Base-by-base conservation (phyloP, 2,888 invertebrate genomes). In the Acronicta aceris region DNA sequence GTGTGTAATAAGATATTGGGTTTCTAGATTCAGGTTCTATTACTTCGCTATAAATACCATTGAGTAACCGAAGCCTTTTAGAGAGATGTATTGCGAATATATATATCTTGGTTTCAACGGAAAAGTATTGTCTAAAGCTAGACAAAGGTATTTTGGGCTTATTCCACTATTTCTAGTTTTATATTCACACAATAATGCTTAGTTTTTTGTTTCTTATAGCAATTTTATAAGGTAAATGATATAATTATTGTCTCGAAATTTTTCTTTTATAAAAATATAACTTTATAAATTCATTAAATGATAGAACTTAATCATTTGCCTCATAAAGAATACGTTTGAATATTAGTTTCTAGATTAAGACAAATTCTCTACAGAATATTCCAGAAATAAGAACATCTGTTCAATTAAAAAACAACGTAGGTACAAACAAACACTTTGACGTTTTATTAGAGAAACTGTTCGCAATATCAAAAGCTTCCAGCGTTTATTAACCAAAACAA, bases 401-500 rank as follows among this genome's bases (percentile, higher is more conserved):
- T 27, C 5, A 27, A 5, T 12, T 5, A 10, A 13, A n/a, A n/a
- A n/a, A n/a, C n/a, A n/a, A 41, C 2, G 17, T 6, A 65, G 16
- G 48, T 51, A 65, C 51, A 67, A 40, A 65, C 51, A 30, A 45
- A 38, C 47, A n/a, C 16, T 25, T 25, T 66, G 15, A 0, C 25
- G 16, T 47, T 36, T 13, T 16, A 9, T 13, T 43, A 33, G 48
- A 52, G 47, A 0, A 67, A 49, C 41, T 49, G 25, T 8, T 16
- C 5, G 13, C 16, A 17, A 30, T 9, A 33, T 33, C 5, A 42
- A 33, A 42, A 52, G 27, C 52, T 15, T 43, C 5, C 43, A 8
- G 15, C 51, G 33, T 60, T 66, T 71, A 47, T 57, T 25, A 54
- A 36, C 50, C 47, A 51, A 71, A 68, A 57, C 72, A 71, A 60